Evolutionary conservation across 92 coral and sea anemone species (phyloP), one percentile per base, ranked within the genome.

Genomic region (Isaurus tuberculatus): DNA sequence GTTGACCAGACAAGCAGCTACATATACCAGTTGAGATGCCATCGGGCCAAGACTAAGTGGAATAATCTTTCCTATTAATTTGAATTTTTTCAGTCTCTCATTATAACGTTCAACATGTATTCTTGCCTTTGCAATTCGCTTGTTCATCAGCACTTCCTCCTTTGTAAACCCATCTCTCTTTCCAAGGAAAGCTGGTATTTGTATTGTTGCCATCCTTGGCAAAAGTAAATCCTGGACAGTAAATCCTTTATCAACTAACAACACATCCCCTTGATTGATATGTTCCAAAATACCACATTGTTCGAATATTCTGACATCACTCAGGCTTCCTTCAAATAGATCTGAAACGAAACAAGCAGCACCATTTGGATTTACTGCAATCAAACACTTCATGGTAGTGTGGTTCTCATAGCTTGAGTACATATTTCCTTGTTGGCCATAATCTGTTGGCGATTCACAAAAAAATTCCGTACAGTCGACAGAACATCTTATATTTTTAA

Each of bases 151-250:
- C 25, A 49, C 57, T 36, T 85, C 88, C 67, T 64, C 88, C 28
- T 42, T 75, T 1, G 84, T 85, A 43, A 85, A 60, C 1, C 49
- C 66, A 31, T 74, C 37, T 84, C 88, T 40, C 58, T 42, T 61
- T 51, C 72, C 72, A n/a, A 84, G 48, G 22, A 73, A 85, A 32
- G 88, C 83, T 20, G 88, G 83, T 25, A 75, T 74, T 61, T 85
- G 32, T 10, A 85, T 85, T 44, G 73, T 64, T n/a, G 88, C 88
- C 22, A 57, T 61, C 27, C 22, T 63, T 5, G 87, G 44, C 26
- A 71, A 10, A 14, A 83, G 51, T 8, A 71, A 71, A 31, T 72
- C 51, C 4, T 84, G 87, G 0, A 84, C 87, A 29, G 81, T 84
- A 33, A 84, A 72, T 0, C 74, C 87, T 30, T 73, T 86, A 71